Evolutionary conservation across 1,140 invertebrate species (phyloP).

Genomic region (Lepidurus apus): DNA sequence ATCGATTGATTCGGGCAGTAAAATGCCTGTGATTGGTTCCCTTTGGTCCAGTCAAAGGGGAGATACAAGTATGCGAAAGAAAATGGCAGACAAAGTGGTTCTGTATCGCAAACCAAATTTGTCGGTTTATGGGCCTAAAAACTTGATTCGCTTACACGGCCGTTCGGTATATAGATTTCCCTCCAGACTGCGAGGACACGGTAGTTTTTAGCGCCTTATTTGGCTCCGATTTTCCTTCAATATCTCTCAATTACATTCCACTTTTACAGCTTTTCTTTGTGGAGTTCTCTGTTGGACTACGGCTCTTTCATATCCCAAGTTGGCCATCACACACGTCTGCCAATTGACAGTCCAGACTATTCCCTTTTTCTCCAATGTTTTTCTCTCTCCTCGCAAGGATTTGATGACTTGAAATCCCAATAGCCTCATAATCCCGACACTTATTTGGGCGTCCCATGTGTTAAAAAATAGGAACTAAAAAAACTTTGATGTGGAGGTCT

Average conservation of each 20-base stretch:
- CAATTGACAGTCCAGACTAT: slow-evolving; percentile 8
- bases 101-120: neutral
- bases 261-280: neutral
- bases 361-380: neutral
- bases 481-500: neutral
- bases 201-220: neutral
- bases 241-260: neutral
- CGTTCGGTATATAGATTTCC: neutral
- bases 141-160: neutral
- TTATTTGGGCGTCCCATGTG: neutral
- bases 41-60: neutral
- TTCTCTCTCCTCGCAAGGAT: neutral
- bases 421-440: neutral
- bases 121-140: neutral
- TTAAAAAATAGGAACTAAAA: neutral
- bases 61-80: neutral
- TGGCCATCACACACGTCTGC: slow-evolving; percentile 7
- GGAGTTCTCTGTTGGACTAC: neutral
- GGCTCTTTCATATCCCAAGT: slow-evolving; percentile 9
- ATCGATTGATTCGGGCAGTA: too few species aligned
- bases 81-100: neutral
- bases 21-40: neutral
- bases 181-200: neutral
- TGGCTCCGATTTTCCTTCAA: neutral
- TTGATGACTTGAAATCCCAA: slow-evolving; percentile 15